Base-by-base conservation (phyloP, 1,140 invertebrate species). In the Drosophila persimilis region DNA sequence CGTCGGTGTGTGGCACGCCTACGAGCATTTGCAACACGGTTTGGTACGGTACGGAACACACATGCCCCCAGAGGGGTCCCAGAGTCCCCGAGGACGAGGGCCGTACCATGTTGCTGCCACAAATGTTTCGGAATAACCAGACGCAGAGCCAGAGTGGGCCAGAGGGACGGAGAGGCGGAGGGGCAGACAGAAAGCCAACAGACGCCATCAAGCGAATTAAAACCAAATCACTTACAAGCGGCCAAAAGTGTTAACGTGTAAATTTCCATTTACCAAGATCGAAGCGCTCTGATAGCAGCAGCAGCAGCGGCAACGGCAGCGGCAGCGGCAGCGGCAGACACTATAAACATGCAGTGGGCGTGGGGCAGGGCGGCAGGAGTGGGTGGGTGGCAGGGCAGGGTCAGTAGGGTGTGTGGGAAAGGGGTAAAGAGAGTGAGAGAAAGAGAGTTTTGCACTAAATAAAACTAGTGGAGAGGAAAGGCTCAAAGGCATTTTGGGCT, bases 221-320 rank as follows among this genome's bases (percentile, higher is more conserved):
- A 86, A 88, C 81, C 81, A 86, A 86, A 86, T 86, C 81, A 86
- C 83, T 86, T 86, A 86, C 81, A 88, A 86, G 83, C 83, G 81
- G 81, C 81, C 80, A 88, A 86, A 86, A 86, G 83, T 86, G 81
- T 86, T 86, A 86, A 86, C 81, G 81, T 86, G 81, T 86, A 86
- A 86, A 86, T 86, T 86, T 86, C 83, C 81, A 86, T 86, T 86
- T 86, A 85, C 74, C 78, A 83, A 86, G 81, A 86, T 86, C 81
- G 81, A 86, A 86, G 81, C 69, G 56, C 73, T 72, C 74, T 69
- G 81, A 86, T 86, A 86, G 70, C 70, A 66, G 53, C 39, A 64
- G 59, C 65, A 60, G 44, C 48, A 17, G 17, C 17, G 64, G 53
- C 39, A 64, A 54, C 60, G 56, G 43, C 47, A 35, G 8, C 8